phyloP scores from a whole-genome alignment of 2,113 vertebrate genomes.

The Sapajus apella region DNA sequence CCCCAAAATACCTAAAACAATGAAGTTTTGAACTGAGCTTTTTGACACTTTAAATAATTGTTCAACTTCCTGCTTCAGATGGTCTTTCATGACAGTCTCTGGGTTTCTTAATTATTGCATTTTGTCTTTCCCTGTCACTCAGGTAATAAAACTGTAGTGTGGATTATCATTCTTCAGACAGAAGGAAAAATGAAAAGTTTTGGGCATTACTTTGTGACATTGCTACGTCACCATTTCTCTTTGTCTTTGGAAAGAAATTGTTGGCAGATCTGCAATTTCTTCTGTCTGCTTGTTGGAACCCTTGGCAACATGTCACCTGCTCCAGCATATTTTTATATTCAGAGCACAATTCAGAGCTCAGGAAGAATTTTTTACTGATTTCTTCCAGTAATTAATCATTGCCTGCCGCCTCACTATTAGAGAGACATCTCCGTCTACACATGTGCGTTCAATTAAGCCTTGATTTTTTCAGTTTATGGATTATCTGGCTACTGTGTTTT shows the following conservation, averaged over 20 bases:
- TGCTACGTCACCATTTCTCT: conserved; percentile 64
- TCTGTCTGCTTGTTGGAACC: conserved; percentile 61
- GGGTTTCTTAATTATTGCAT: conserved; percentile 76
- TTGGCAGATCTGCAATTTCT: conserved; percentile 67
- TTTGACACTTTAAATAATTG: conserved; percentile 57
- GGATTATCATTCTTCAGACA: conserved; percentile 50
- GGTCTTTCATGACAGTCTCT: conserved; percentile 73
- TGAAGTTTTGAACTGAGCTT: conserved; percentile 19
- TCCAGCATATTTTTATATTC: conserved; percentile 72
- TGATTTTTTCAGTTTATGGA: conserved; percentile 59
- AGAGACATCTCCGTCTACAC: neutral
- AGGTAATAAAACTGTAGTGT: conserved; percentile 68
- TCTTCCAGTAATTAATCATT: conserved; percentile 71
- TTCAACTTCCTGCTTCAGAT: conserved; percentile 56
- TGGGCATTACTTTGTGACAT: conserved; percentile 52
- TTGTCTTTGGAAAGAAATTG: conserved; percentile 74
- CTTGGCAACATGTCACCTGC: conserved; percentile 65
- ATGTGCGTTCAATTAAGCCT: conserved; percentile 56
- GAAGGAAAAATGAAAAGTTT: neutral
- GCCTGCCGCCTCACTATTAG: conserved; percentile 48
- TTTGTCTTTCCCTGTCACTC: conserved; percentile 68
- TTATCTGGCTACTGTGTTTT: conserved; percentile 3
- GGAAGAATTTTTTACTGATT: conserved; percentile 66
- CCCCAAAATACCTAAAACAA: neutral
- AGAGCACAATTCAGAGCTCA: conserved; percentile 62